Percentiles rank a stretch among this genome's conserved stretches.
These are phyloP conservation scores for Leptestheria dahalacensis DNA, from an alignment of 1,140 invertebrate genomes.

Conservation along the genomic window DNA sequence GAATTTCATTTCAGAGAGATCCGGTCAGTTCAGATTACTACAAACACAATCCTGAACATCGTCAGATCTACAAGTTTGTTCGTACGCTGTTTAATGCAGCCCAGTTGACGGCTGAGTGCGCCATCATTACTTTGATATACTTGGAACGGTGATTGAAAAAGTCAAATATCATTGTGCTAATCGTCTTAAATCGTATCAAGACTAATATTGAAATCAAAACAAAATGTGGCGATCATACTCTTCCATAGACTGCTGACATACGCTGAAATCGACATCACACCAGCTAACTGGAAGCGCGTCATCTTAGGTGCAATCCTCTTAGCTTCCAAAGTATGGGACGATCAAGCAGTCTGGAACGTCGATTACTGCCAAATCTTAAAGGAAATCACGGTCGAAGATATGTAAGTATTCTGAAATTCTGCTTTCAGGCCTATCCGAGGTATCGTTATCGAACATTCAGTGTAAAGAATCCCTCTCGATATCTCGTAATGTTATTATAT, in stretches of 20 bases:
- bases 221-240: too few species aligned
- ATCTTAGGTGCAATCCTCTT: slow-evolving; percentile 91
- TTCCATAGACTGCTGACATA: slow-evolving; percentile 70
- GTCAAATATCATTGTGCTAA: slow-evolving; percentile 1
- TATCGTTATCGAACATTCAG: too few species aligned
- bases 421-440: not conserved
- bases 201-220: too few species aligned
- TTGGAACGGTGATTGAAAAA: slow-evolving; percentile 47
- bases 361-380: slow-evolving; percentile 99
- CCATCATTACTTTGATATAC: slow-evolving; percentile 97
- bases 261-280: slow-evolving; percentile 93
- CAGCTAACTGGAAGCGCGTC: slow-evolving; percentile 94
- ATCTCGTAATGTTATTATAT: too few species aligned
- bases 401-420: slow-evolving; percentile 45
- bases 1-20: slow-evolving; percentile 47
- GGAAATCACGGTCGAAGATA: slow-evolving; percentile 97
- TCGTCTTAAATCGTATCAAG: not conserved
- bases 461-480: too few species aligned
- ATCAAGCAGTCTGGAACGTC: slow-evolving; percentile 99
- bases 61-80: slow-evolving; percentile 96
- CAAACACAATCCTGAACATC: slow-evolving; percentile 87
- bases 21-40: slow-evolving; percentile 77
- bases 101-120: slow-evolving; percentile 98
- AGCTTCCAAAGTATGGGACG: slow-evolving; percentile 99
- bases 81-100: slow-evolving; percentile 95